Evolutionary conservation across 2,113 vertebrate species (phyloP).

Genomic region (Cinclus mexicanus): DNA sequence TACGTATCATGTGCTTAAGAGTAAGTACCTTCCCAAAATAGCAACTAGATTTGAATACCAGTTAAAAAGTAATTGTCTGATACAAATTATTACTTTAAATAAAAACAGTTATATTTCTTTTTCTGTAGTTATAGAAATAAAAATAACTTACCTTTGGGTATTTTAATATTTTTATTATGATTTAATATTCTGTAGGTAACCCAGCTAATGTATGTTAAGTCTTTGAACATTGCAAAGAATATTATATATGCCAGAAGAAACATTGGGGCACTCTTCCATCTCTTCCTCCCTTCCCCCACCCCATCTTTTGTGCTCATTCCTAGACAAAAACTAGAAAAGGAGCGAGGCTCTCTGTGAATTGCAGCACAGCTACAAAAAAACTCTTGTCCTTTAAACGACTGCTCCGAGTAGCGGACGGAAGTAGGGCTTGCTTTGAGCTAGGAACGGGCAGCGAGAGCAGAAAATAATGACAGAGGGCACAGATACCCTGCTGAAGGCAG

Average conservation of each 20-base stretch:
- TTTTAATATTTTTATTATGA: background rate
- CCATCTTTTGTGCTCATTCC: background rate
- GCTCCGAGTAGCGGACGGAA: background rate
- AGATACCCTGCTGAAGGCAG: slow-evolving; percentile 47
- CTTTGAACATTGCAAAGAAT: background rate
- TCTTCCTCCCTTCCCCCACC: background rate
- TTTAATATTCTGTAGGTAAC: background rate
- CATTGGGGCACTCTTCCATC: background rate
- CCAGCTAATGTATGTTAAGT: background rate
- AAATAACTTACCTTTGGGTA: background rate
- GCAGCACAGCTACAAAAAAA: slow-evolving; percentile 1
- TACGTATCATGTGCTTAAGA: background rate
- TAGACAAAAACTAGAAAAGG: slow-evolving; percentile 1
- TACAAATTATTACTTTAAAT: rapidly evolving
- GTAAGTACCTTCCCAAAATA: background rate
- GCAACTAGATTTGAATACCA: background rate
- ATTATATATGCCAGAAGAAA: background rate
- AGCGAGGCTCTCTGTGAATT: background rate
- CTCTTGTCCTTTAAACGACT: slow-evolving; percentile 9
- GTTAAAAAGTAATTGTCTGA: background rate
- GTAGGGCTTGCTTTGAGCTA: slow-evolving; percentile 25
- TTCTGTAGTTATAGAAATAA: background rate
- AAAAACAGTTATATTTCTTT: background rate
- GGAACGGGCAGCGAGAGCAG: background rate
- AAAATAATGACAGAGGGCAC: slow-evolving; percentile 52